Percentiles rank a stretch among this genome's conserved stretches.
Evolutionary conservation across 2,113 vertebrate genomes (phyloP).

Genomic region (Xiphophorus maculatus): DNA sequence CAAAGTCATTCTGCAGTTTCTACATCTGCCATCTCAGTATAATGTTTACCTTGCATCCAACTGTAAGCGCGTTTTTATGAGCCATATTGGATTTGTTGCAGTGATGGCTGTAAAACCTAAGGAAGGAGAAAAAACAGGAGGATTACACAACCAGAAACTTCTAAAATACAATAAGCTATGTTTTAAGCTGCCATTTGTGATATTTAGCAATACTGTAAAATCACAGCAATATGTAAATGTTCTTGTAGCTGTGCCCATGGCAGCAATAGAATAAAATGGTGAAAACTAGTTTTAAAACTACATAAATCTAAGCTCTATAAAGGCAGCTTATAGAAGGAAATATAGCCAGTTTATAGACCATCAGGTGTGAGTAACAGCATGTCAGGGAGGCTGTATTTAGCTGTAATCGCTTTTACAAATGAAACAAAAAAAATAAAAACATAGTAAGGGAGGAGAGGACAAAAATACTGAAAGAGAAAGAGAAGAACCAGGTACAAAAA

Average conservation of each 20-base stretch:
- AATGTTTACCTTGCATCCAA: slow-evolving; percentile 91
- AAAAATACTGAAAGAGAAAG: slow-evolving; percentile 29
- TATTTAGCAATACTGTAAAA: slow-evolving; percentile 15
- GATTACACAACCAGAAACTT: slow-evolving; percentile 26
- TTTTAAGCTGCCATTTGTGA: slow-evolving; percentile 12
- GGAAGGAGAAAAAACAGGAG: slow-evolving; percentile 69
- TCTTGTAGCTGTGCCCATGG: slow-evolving; percentile 28
- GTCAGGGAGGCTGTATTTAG: slow-evolving; percentile 5
- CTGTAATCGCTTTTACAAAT: slow-evolving; percentile 13
- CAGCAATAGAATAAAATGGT: neutral
- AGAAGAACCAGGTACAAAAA: slow-evolving; percentile 51
- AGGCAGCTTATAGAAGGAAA: slow-evolving; percentile 28
- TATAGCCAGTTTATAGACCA: neutral
- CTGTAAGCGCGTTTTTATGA: slow-evolving; percentile 97
- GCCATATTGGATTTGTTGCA: slow-evolving; percentile 97
- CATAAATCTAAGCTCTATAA: neutral
- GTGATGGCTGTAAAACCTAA: slow-evolving; percentile 98
- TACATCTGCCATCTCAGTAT: neutral
- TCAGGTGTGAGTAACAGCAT: slow-evolving; percentile 7
- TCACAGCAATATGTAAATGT: neutral
- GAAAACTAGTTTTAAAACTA: neutral
- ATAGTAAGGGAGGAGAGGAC: slow-evolving; percentile 34
- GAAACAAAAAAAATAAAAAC: slow-evolving; percentile 25
- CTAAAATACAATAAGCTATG: neutral
- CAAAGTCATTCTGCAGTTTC: neutral